Conservation (phyloP, 64 coral and sea anemone genomes). For the Stylophora pistillata region DNA sequence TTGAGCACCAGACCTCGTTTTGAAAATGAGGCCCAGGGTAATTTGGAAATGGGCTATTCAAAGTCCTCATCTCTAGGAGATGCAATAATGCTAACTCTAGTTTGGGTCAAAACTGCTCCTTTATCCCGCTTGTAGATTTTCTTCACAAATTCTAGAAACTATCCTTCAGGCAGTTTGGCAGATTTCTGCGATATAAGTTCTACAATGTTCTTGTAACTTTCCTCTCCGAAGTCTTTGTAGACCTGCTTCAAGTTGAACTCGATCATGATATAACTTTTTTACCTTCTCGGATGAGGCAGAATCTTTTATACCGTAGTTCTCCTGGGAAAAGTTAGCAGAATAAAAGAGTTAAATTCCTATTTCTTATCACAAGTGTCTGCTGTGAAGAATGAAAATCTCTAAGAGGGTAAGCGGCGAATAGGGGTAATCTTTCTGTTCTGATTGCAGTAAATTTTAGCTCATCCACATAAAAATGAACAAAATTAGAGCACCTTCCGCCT, state of each 20-base stretch:
- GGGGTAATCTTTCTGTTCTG: no score
- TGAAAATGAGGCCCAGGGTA: no score
- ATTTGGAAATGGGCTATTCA: no score
- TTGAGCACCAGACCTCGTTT: no score
- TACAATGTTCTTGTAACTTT: conserved; percentile 75
- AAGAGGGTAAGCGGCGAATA: no score
- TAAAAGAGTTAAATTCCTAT: background rate
- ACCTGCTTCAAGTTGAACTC: conserved; percentile 51
- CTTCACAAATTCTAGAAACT: conserved; percentile 87
- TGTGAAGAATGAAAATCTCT: background rate
- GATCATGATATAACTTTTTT: conserved; percentile 73
- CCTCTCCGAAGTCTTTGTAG: conserved; percentile 70
- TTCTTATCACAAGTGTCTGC: background rate
- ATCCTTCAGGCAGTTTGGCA: conserved; percentile 54
- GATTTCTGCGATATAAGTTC: conserved; percentile 81
- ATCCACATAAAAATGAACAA: no score
- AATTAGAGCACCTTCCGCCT: no score
- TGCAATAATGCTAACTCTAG: no score
- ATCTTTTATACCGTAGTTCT: conserved; percentile 80
- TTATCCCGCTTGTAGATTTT: conserved; percentile 96
- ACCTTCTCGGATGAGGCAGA: conserved; percentile 54
- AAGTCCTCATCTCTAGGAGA: no score
- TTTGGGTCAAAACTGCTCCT: conserved; percentile 6
- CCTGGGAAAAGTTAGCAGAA: conserved; percentile 32
- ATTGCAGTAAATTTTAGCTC: no score